Conservation (phyloP, 2,888 invertebrate species). For the Pristionchus maxplancki region DNA sequence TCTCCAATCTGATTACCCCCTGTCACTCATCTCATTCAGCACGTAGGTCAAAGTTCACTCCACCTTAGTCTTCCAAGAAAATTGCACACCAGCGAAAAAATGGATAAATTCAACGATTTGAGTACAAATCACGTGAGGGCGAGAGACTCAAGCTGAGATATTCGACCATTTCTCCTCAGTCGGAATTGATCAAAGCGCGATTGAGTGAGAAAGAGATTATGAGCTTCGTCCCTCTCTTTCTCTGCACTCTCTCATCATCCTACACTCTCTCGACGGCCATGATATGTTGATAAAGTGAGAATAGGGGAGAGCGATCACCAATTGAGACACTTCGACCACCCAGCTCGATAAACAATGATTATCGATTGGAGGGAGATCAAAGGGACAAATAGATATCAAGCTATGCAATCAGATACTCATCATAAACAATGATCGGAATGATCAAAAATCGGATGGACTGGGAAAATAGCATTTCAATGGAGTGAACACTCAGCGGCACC, state of each 20-base stretch:
- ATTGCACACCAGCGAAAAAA: neutral
- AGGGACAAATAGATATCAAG: neutral
- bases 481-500: too few species aligned
- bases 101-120: neutral
- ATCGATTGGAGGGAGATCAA: neutral
- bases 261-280: slow-evolving; percentile 21
- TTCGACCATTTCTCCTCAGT: slow-evolving; percentile 37
- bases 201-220: slow-evolving; percentile 45
- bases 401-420: neutral
- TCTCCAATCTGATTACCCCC: neutral
- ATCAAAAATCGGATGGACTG: neutral
- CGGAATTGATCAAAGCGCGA: slow-evolving; percentile 43
- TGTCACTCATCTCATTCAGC: neutral
- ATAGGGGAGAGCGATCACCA: neutral
- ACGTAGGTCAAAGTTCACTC: neutral
- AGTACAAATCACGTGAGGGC: slow-evolving; percentile 26
- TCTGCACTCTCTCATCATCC: neutral
- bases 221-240: slow-evolving; percentile 45
- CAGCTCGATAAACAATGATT: slow-evolving; percentile 9
- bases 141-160: slow-evolving; percentile 27
- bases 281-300: slow-evolving; percentile 36
- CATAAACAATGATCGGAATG: neutral
- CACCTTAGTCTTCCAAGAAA: neutral
- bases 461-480: neutral
- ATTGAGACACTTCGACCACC: slow-evolving; percentile 39